Evolutionary conservation across 2,113 vertebrate species (phyloP).

Genomic region (Chascanopsetta lugubris): DNA sequence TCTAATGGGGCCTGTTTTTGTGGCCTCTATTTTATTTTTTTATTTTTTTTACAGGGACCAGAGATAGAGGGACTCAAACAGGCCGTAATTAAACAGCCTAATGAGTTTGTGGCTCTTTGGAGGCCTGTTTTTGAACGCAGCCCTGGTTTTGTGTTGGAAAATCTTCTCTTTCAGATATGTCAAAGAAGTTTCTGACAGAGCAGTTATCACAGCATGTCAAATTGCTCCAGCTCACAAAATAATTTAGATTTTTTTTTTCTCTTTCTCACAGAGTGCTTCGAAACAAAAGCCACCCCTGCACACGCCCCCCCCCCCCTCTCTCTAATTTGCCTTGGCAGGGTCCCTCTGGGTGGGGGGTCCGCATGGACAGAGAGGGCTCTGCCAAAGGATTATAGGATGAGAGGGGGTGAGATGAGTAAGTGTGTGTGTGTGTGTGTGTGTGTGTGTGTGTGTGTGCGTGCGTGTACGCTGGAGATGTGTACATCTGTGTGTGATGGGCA

Average conservation of each 20-base stretch:
- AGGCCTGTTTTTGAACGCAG: slow-evolving; percentile 78
- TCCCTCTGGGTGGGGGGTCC: slow-evolving; percentile 84
- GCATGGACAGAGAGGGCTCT: slow-evolving; percentile 81
- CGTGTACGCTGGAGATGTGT: slow-evolving; percentile 52
- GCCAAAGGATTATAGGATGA: slow-evolving; percentile 79
- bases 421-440: slow-evolving; percentile 27
- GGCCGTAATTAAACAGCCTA: slow-evolving; percentile 95
- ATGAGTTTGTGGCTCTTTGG: slow-evolving; percentile 95
- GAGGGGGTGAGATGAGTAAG: slow-evolving; percentile 66
- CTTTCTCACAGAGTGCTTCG: slow-evolving; percentile 74
- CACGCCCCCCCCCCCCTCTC: slow-evolving; percentile 29
- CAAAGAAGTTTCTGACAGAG: slow-evolving; percentile 97
- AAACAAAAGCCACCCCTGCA: slow-evolving; percentile 78
- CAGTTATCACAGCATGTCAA: slow-evolving; percentile 99
- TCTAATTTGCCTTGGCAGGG: slow-evolving; percentile 85
- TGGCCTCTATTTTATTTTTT: no score
- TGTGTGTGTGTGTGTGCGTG: slow-evolving; percentile 54
- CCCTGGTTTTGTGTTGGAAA: slow-evolving; percentile 87
- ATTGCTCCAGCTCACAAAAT: slow-evolving; percentile 95
- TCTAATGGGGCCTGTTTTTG: slow-evolving; percentile 61
- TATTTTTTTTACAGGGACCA: slow-evolving; percentile 77
- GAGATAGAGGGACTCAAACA: slow-evolving; percentile 62
- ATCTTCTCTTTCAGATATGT: slow-evolving; percentile 91
- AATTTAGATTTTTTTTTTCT: slow-evolving; percentile 87
- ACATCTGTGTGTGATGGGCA: slow-evolving; percentile 54